phyloP scores from a whole-genome alignment of 1,140 invertebrate species.

The Leptestheria dahalacensis region DNA sequence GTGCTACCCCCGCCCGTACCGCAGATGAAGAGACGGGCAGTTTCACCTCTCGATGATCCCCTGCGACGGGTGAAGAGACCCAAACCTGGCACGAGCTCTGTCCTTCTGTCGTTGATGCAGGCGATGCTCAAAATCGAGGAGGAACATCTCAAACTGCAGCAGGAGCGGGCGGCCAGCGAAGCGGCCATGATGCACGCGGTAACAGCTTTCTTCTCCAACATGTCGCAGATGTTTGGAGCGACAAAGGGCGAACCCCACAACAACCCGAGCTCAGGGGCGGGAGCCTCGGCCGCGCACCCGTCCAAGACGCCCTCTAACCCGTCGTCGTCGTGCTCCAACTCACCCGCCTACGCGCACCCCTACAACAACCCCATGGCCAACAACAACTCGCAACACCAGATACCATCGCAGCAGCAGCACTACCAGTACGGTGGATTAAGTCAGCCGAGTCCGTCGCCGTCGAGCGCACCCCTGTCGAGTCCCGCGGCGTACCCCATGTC shows the following conservation, averaged over 20 bases:
- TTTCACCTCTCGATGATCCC: conserved; percentile 1
- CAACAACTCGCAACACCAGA: conserved; percentile 3
- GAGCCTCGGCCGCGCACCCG: background rate
- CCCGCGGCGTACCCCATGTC: conserved; percentile 11
- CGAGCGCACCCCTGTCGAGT: conserved; percentile 13
- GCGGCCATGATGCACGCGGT: conserved; percentile 17
- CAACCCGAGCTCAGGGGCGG: background rate
- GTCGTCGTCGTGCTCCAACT: conserved; percentile 15
- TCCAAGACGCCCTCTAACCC: conserved; percentile 15
- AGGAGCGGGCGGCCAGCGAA: conserved; percentile 14
- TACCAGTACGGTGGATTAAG: conserved; percentile 13
- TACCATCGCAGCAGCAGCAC: background rate
- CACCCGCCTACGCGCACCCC: conserved; percentile 13
- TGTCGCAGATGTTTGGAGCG: conserved; percentile 13
- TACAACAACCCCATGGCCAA: conserved; percentile 13
- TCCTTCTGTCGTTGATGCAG: conserved; percentile 9
- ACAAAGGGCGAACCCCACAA: conserved; percentile 1
- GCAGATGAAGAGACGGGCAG: background rate
- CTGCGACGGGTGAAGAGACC: background rate
- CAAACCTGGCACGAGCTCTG: conserved; percentile 1
- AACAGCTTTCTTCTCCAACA: conserved; percentile 17
- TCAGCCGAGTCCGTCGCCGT: conserved; percentile 12
- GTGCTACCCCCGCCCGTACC: background rate
- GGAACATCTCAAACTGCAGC: conserved; percentile 16
- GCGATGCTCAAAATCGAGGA: conserved; percentile 16